phyloP scores from a whole-genome alignment of 2,113 vertebrate species.

The Cinclus mexicanus region DNA sequence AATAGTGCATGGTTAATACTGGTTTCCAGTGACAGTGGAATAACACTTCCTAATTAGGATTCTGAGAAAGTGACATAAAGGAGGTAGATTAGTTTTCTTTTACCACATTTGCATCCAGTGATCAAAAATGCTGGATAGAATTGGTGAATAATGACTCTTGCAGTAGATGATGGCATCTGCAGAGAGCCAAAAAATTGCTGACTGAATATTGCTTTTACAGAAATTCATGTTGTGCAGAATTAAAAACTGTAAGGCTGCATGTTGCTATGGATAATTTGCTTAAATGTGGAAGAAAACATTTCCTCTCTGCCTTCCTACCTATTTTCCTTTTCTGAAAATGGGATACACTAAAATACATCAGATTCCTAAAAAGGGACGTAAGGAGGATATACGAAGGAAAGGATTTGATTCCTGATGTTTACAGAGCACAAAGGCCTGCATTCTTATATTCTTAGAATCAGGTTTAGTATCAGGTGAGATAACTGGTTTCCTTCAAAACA shows the following conservation, averaged over 20 bases:
- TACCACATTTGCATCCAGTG: background rate
- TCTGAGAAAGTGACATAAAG: background rate
- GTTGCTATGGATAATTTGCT: constrained; percentile 2
- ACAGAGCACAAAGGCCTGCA: background rate
- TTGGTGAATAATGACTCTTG: background rate
- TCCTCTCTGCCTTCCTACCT: background rate
- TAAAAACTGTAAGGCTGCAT: background rate
- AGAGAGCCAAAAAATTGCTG: constrained; percentile 7
- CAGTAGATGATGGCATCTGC: background rate
- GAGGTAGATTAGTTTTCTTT: constrained; percentile 10
- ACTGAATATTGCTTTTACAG: background rate
- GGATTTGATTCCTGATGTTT: background rate
- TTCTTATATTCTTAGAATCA: background rate
- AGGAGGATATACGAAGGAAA: background rate
- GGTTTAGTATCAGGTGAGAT: background rate
- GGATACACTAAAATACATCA: background rate
- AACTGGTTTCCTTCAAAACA: background rate
- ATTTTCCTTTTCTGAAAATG: background rate
- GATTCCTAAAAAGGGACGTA: background rate
- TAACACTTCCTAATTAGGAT: background rate
- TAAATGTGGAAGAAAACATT: background rate
- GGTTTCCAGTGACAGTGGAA: background rate
- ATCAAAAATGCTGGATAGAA: background rate
- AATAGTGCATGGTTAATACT: background rate
- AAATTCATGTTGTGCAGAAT: background rate